Conservation (phyloP, 2,797 vertebrate species). For the Otolemur crassicaudatus region DNA sequence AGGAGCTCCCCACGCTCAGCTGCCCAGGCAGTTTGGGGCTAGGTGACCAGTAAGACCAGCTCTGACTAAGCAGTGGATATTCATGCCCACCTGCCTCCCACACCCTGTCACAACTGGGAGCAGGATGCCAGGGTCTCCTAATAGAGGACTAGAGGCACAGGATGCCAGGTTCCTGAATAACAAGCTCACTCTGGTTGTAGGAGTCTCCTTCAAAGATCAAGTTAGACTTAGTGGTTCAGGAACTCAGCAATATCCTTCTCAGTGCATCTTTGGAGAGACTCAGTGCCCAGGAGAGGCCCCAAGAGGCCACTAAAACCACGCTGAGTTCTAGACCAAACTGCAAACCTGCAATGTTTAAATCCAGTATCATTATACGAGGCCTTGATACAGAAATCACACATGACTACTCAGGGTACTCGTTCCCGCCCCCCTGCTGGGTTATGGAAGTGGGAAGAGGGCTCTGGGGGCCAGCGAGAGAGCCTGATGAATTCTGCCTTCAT, state of each 20-base stretch:
- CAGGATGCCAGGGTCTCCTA: not conserved
- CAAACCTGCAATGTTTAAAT: not conserved
- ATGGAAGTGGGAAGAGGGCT: not conserved
- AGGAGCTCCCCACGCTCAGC: not conserved
- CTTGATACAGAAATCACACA: not conserved
- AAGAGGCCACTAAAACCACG: not conserved
- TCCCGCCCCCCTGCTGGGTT: not conserved
- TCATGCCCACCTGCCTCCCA: not conserved
- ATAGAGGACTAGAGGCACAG: not conserved
- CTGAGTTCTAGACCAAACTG: not conserved
- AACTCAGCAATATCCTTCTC: not conserved
- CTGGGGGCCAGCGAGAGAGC: not conserved
- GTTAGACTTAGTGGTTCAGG: not conserved
- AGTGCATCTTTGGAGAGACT: not conserved
- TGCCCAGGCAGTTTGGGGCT: not conserved
- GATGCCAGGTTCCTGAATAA: not conserved
- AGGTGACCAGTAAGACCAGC: not conserved
- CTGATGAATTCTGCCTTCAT: not conserved
- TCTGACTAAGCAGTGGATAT: too few relatives aligned
- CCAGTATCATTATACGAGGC: too few relatives aligned
- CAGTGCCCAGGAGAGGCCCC: not conserved
- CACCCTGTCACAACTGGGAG: not conserved
- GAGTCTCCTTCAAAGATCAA: not conserved
- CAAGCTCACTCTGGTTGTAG: not conserved
- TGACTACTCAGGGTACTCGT: accelerated